A percentile compares a stretch with the other conserved stretches of the same genome.
phyloP scores from a whole-genome alignment of 30 jellyfish, hydroid and myxozoan species.

The Nemopilema nomurai region DNA sequence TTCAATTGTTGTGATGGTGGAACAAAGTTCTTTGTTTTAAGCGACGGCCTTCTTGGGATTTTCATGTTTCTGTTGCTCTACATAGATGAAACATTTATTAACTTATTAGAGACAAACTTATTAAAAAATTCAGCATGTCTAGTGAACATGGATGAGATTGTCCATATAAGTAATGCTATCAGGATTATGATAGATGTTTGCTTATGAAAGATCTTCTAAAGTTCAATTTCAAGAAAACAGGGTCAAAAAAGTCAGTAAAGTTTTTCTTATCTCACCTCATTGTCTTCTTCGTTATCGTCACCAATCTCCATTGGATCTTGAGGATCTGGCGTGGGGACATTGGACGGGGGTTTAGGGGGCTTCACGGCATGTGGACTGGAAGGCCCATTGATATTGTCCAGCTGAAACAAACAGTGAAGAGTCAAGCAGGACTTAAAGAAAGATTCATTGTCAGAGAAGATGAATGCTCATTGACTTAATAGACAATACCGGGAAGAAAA shows the following conservation, averaged over 20 bases:
- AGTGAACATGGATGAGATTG: background rate
- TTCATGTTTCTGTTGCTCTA: conserved; percentile 3
- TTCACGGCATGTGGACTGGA: conserved; percentile 17
- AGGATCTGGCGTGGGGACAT: conserved; percentile 79
- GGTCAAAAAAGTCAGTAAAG: too few relatives aligned
- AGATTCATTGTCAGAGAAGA: background rate
- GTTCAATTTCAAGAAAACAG: background rate
- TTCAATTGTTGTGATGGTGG: conserved; percentile 89
- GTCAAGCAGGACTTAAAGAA: background rate
- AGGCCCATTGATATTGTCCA: conserved; percentile 40
- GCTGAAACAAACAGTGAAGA: conserved; percentile 1
- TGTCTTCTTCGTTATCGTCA: conserved; percentile 49
- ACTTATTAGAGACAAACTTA: too few relatives aligned
- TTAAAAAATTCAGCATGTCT: background rate
- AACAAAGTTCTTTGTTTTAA: conserved; percentile 28
- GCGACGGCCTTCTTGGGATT: conserved; percentile 19
- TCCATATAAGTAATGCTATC: too few relatives aligned
- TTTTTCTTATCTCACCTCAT: conserved; percentile 13
- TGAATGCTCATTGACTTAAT: background rate
- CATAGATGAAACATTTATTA: background rate
- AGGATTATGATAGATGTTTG: background rate
- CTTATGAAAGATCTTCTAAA: background rate
- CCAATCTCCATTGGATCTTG: conserved; percentile 34
- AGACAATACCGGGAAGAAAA: background rate
- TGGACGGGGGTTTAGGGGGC: conserved; percentile 64